Evolutionary conservation across 2,797 vertebrate species (phyloP), one percentile per base, ranked within the genome.

Genomic region (Hypotaenidia philippensis): DNA sequence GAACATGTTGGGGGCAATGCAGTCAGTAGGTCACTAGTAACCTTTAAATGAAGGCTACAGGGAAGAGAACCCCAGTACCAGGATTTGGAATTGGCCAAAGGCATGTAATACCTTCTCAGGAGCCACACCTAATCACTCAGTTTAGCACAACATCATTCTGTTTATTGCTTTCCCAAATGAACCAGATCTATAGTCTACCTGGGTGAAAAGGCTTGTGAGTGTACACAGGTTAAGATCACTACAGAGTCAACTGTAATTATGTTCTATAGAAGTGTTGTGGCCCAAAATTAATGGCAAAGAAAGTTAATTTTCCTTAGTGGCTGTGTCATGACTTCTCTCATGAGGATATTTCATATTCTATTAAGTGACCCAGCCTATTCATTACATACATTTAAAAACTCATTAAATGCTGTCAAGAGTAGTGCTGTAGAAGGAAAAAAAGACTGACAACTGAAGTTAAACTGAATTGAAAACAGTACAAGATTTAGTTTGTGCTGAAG

Each of bases 161-260:
- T 6, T 41, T 22, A 9, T 6, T 41, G 17, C 36, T 76, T 25
- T 82, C 12, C 47, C 65, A 70, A 59, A 10, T 65, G 70, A 59
- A 10, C 8, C 6, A 32, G 27, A 61, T 9, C 50, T 34, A 1
- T 1, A 38, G 11, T 17, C 45, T 20, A 16, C 23, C 41, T 0
- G 6, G 2, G 18, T 32, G 17, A 52, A 27, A 14, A 75, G 11
- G 4, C 9, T 61, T 47, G 3, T 14, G 20, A 44, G 32, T 0
- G 0, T 9, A 17, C 13, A 20, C 4, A 4, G 22, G 8, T 23
- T 25, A 45, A n/a, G 22, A 61, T 17, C 11, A 1, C 32, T 55
- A 31, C 18, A 76, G 10, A 22, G 60, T 38, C n/a, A 59, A 36
- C 55, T 6, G 32, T 10, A 23, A 21, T 8, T 27, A 36, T 5